These are phyloP conservation scores for Euplexia lucipara DNA, from an alignment of 2,888 invertebrate genomes.

Conservation along the genomic window DNA sequence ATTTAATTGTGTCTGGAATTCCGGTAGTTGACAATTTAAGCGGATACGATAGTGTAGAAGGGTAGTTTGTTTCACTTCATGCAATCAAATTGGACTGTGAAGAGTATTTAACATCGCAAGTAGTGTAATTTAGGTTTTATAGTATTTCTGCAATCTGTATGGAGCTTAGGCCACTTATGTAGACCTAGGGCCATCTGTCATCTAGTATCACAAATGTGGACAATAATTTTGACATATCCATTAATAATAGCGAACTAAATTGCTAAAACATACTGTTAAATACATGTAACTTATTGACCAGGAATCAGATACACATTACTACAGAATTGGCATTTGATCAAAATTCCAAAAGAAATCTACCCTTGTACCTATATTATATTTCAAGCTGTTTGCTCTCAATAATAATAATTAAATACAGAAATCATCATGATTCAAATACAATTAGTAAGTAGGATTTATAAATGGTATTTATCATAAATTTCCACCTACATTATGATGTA, in stretches of 20 bases:
- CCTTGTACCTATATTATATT: constrained; percentile 25
- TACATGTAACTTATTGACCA: constrained; percentile 7
- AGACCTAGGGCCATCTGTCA: constrained; percentile 19
- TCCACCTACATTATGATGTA: constrained; percentile 44
- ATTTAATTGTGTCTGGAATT: too few relatives aligned
- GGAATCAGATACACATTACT: background rate
- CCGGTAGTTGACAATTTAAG: too few relatives aligned
- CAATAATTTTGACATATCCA: constrained; percentile 67
- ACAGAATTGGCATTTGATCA: background rate
- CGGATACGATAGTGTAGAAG: too few relatives aligned
- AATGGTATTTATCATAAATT: constrained; percentile 44
- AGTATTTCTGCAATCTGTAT: constrained; percentile 5
- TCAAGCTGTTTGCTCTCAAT: constrained; percentile 24
- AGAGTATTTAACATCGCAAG: too few relatives aligned
- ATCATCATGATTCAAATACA: constrained; percentile 23
- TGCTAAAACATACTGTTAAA: constrained; percentile 12
- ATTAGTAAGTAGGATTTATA: constrained; percentile 48
- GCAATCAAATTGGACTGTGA: too few relatives aligned
- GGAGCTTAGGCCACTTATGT: constrained; percentile 40
- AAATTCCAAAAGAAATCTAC: background rate
- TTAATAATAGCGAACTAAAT: constrained; percentile 11
- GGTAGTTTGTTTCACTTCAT: too few relatives aligned
- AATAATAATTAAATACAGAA: constrained; percentile 29
- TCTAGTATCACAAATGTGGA: constrained; percentile 47
- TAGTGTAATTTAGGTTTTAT: too few relatives aligned